phyloP scores from a whole-genome alignment of 1,140 invertebrate genomes.

The Magallana angulata region DNA sequence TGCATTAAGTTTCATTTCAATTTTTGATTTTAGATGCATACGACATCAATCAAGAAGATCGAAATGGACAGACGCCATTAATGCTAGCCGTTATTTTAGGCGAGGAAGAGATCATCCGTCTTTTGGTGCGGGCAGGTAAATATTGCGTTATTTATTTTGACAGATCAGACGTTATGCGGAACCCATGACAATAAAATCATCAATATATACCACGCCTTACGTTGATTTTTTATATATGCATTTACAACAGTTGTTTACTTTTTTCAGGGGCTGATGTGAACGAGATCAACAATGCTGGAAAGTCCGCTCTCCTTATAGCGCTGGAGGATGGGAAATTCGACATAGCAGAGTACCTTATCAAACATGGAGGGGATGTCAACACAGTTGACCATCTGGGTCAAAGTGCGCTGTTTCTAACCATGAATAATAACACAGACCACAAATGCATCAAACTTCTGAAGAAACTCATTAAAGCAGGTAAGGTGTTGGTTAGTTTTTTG shows the following conservation, averaged over 20 bases:
- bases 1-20: not conserved
- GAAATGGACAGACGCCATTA: slow-evolving; percentile 48
- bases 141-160: not conserved
- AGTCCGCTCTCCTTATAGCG: slow-evolving; percentile 41
- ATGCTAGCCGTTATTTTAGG: slow-evolving; percentile 47
- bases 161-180: no score
- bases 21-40: not conserved
- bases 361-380: slow-evolving; percentile 52
- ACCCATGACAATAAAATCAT: no score
- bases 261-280: slow-evolving; percentile 37
- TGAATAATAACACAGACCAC: slow-evolving; percentile 33
- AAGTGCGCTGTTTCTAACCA: slow-evolving; percentile 42
- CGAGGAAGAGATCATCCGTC: slow-evolving; percentile 43
- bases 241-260: not conserved
- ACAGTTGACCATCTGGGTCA: slow-evolving; percentile 35
- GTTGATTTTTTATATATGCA: no score
- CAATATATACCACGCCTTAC: no score
- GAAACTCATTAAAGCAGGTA: slow-evolving; percentile 51
- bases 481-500: not conserved
- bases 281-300: slow-evolving; percentile 39
- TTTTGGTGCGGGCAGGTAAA: slow-evolving; percentile 46
- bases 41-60: slow-evolving; percentile 32
- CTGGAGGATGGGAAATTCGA: slow-evolving; percentile 41
- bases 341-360: slow-evolving; percentile 40
- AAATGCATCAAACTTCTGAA: slow-evolving; percentile 31